Evolutionary conservation across 2,888 invertebrate species (phyloP).

Genomic region (Himalopsyche anomala): DNA sequence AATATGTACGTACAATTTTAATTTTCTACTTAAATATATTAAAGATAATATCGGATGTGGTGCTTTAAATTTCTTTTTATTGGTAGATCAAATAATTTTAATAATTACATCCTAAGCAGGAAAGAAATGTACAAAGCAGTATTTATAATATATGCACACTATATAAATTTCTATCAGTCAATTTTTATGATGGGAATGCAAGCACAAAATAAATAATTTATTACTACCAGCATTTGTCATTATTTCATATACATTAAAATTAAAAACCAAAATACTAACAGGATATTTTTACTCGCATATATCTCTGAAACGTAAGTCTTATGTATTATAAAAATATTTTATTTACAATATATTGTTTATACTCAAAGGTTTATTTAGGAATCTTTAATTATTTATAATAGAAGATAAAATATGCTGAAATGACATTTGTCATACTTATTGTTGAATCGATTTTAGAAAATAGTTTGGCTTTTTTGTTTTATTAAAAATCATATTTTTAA

Average conservation of each 20-base stretch:
- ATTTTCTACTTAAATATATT: background rate
- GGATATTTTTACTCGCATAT: no score
- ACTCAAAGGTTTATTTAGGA: conserved; percentile 46
- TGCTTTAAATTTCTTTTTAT: conserved; percentile 10
- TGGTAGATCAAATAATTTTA: background rate
- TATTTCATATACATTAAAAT: background rate
- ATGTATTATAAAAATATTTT: conserved; percentile 59
- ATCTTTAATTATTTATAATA: conserved; percentile 55
- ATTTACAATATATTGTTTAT: conserved; percentile 60
- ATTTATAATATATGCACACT: conserved; percentile 1
- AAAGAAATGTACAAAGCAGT: background rate
- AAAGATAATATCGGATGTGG: background rate
- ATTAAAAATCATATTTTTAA: background rate
- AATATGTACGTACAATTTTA: background rate
- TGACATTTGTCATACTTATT: conserved; percentile 28
- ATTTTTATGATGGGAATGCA: background rate
- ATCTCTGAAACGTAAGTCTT: no score
- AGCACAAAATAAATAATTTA: conserved; percentile 4
- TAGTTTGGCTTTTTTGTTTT: background rate
- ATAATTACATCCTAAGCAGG: background rate
- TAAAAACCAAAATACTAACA: no score
- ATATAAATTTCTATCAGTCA: conserved; percentile 7
- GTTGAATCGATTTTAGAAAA: conserved; percentile 66
- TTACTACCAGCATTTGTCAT: background rate
- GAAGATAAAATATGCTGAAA: conserved; percentile 56